A percentile compares a stretch with the other conserved stretches of the same genome.
These are phyloP conservation scores for Tolypeutes matacus DNA, from an alignment of 2,797 vertebrate genomes.

Conservation along the genomic window DNA sequence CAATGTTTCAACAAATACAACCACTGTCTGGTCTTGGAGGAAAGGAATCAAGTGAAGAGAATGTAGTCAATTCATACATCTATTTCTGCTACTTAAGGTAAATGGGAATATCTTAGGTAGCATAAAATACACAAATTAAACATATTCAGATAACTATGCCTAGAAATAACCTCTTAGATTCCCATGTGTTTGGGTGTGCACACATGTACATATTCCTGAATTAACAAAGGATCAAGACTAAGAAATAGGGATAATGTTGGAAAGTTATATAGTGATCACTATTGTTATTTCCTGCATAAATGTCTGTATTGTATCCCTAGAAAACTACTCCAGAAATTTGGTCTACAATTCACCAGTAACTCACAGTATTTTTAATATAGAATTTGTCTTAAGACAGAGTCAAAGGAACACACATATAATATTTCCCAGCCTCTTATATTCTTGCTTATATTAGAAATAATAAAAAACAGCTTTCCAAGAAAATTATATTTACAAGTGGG, in stretches of 20 bases:
- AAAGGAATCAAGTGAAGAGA: not conserved
- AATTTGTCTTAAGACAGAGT: not conserved
- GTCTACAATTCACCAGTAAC: not conserved
- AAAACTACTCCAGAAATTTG: not conserved
- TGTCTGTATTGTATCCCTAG: not conserved
- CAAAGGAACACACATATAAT: not conserved
- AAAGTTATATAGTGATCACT: not conserved
- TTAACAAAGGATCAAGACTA: too few species aligned
- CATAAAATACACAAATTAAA: not conserved
- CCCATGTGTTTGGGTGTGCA: not conserved
- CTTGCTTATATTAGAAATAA: not conserved
- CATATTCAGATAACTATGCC: not conserved
- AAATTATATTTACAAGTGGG: slow-evolving; percentile 7
- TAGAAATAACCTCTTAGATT: not conserved
- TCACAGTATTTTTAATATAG: not conserved
- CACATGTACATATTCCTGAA: not conserved
- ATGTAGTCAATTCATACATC: not conserved
- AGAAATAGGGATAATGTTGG: too few species aligned
- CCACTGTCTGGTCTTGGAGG: not conserved
- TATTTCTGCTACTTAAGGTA: not conserved
- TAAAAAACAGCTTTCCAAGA: not conserved
- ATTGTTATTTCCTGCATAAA: not conserved
- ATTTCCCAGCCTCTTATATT: not conserved
- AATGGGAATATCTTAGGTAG: not conserved
- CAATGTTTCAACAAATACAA: not conserved